Evolutionary conservation across 2,113 vertebrate genomes (phyloP), one percentile per base, ranked within the genome.

Genomic region (Epinephelus moara): DNA sequence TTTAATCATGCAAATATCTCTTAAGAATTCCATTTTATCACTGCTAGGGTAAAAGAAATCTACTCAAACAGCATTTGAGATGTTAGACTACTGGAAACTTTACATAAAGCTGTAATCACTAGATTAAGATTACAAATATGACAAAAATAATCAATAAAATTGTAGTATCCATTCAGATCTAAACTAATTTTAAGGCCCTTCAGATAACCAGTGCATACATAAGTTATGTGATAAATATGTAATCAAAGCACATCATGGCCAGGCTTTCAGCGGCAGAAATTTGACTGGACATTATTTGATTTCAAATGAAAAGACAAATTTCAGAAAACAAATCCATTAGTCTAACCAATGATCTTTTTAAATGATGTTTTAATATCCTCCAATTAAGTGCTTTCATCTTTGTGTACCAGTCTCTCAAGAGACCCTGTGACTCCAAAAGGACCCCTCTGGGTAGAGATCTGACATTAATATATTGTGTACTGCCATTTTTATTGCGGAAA

Each of bases 391-490:
- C 47, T 40, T 47, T 59, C n/a, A 9, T 68, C 45, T 49, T 42
- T 25, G 14, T 27, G 63, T 37, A 13, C 45, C 15, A 30, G 6
- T n/a, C 19, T 60, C 55, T 78, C 42, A 17, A 10, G 57, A 50
- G 59, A 53, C 52, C 40, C 74, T 1, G 3, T n/a, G 30, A 63
- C 52, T 75, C 37, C 74, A n/a, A 25, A 5, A 14, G 17, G 37
- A 25, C 4, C 23, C 61, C 86, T 72, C 60, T 27, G 82, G 57
- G 53, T 59, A 14, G 9, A 4, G 45, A 60, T 33, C 62, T 59
- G 53, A 81, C 81, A 75, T 86, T 79, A 81, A 71, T 57, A 81
- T 52, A 63, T 70, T 70, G 62, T 50, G 52, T 75, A 42, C 12
- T 25, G 2, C 47, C 40, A 50, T 82, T 81, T 78, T 68, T 68